Conservation (phyloP, 2,888 invertebrate species). For the Pseudanteris insignis region DNA sequence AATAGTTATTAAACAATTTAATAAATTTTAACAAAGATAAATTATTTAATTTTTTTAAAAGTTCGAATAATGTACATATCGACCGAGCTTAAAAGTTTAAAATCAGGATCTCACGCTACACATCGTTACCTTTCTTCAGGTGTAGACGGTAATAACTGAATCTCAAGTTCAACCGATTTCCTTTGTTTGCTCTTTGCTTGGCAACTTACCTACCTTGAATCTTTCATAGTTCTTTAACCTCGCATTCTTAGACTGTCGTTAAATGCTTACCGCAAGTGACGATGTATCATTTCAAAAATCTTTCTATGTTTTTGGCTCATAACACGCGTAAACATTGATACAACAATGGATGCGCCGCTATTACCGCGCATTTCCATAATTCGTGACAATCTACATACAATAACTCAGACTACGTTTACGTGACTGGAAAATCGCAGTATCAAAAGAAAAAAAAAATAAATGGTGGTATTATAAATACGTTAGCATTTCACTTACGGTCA, state of each 20-base stretch:
- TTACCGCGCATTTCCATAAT: too few relatives aligned
- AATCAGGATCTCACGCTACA: conserved; percentile 6
- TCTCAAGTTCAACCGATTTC: conserved; percentile 42
- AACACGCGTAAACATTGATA: too few relatives aligned
- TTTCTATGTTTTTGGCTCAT: neutral
- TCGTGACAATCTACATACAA: too few relatives aligned
- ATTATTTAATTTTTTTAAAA: too few relatives aligned
- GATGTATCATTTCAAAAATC: conserved; percentile 20
- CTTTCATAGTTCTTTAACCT: conserved; percentile 57
- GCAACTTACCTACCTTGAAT: conserved; percentile 58
- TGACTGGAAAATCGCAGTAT: neutral
- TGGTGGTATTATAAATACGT: too few relatives aligned
- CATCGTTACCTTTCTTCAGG: conserved; percentile 11
- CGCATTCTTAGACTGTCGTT: conserved; percentile 52
- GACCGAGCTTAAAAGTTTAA: too few relatives aligned
- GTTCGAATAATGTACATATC: too few relatives aligned
- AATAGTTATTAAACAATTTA: too few relatives aligned
- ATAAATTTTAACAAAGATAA: too few relatives aligned
- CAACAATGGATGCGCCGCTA: too few relatives aligned
- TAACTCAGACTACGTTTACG: neutral
- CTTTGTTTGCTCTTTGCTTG: conserved; percentile 41
- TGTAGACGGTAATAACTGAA: conserved; percentile 22
- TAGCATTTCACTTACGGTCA: too few relatives aligned
- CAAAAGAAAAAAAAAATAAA: too few relatives aligned
- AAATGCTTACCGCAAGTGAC: conserved; percentile 22